phyloP scores from a whole-genome alignment of 2,888 invertebrate genomes.

The Caenorhabditis plicata region DNA sequence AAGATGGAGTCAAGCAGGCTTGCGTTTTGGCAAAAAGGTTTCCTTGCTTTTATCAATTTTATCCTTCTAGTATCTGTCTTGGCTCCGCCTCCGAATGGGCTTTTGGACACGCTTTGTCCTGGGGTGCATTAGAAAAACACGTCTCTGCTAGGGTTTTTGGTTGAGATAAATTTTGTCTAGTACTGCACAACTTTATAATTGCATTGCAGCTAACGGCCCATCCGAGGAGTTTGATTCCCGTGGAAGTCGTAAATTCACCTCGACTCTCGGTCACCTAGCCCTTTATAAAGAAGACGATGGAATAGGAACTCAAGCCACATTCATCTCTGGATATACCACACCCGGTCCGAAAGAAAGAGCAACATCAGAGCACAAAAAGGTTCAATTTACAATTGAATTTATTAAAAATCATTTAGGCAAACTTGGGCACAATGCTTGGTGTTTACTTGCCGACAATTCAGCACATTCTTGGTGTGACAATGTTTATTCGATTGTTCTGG shows the following conservation, averaged over 20 bases:
- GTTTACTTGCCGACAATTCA: slow-evolving; percentile 98
- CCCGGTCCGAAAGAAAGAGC: slow-evolving; percentile 63
- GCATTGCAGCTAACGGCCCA: too few relatives aligned
- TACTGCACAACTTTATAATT: too few relatives aligned
- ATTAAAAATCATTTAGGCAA: too few relatives aligned
- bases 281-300: slow-evolving; percentile 56
- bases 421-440: slow-evolving; percentile 96
- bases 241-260: slow-evolving; percentile 38
- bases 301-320: slow-evolving; percentile 46
- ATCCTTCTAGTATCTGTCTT: too few relatives aligned
- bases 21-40: too few relatives aligned
- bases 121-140: too few relatives aligned
- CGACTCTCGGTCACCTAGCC: slow-evolving; percentile 59
- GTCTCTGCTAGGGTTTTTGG: too few relatives aligned
- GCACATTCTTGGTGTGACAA: slow-evolving; percentile 98
- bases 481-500: slow-evolving; percentile 98
- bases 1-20: too few relatives aligned
- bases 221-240: slow-evolving; percentile 18
- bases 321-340: slow-evolving; percentile 62
- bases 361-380: slow-evolving; percentile 58
- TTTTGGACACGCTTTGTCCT: too few relatives aligned
- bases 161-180: too few relatives aligned
- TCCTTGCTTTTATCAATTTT: too few relatives aligned
- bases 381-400: slow-evolving; percentile 7
- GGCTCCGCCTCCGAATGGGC: too few relatives aligned